Base-by-base conservation (phyloP, 2,888 invertebrate species). In the Emmelina monodactyla region DNA sequence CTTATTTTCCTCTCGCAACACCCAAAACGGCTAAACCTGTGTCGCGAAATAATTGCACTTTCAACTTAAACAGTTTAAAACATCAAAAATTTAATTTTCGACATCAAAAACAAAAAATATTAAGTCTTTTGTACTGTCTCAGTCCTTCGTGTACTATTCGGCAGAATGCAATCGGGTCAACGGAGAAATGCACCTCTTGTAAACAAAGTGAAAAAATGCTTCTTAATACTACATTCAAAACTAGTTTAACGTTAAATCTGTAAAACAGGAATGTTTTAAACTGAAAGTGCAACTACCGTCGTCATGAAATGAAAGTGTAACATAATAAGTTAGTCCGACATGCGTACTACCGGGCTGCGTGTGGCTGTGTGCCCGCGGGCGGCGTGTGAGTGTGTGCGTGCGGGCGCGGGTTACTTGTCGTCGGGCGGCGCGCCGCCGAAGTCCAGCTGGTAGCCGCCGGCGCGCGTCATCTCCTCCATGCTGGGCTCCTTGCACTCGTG, bases 381-480 rank as follows among this genome's bases (percentile, higher is more conserved):
- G 39, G 47, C 43, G 42, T 44, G 45, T 42, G 44, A 9, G 47
- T 48, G 49, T 45, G 35, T 50, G 54, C 52, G 39, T 43, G 46
- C 49, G 31, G 37, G 37, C 31, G 33, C 22, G 32, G 16, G 33
- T 63, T 75, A 75, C 63, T 76, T 76, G 39, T 79, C 79, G 38
- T 78, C 79, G 29, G 72, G 71, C 37, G 78, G 73, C 31, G 78
- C 73, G 33, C 82, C 78, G 33, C 80, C 78, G 61, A 85, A 88
- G 65, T 88, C 88, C 40, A 88, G 68, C 63, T 85, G 86, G 55
- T 87, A 88, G 41, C 85, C 83, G 45, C 86, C 85, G 44, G 86
- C 85, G 50, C 88, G 84, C 28, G 93, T 92, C 73, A 94, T 90
- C 69, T 94, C 93, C 66, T 97, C 95, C 86, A 96, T 92, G 37